Evolutionary conservation across 2,797 vertebrate genomes (phyloP).

Genomic region (Acomys russatus): DNA sequence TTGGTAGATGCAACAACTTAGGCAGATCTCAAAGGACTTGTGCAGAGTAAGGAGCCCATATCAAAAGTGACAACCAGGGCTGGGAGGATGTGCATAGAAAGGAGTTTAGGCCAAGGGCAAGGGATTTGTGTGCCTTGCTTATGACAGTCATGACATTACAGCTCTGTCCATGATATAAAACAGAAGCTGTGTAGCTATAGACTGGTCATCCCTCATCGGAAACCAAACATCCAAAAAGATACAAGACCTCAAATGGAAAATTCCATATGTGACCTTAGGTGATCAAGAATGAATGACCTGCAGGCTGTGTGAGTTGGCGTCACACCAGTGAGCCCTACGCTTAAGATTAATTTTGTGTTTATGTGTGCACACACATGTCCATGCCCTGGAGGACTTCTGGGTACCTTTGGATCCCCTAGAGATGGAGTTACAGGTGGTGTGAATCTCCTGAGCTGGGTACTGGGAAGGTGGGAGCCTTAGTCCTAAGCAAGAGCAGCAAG

Average conservation of each 20-base stretch:
- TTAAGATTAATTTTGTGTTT: neutral
- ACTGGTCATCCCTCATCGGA: neutral
- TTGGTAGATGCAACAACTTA: neutral
- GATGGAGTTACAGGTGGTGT: neutral
- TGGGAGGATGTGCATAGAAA: neutral
- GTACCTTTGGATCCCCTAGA: neutral
- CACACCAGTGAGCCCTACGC: neutral
- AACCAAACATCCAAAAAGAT: neutral
- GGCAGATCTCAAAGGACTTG: neutral
- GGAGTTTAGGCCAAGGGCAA: neutral
- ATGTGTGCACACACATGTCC: neutral
- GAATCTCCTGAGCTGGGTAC: neutral
- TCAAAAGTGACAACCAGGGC: neutral
- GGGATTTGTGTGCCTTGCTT: neutral
- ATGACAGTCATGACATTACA: too few species aligned
- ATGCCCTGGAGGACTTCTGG: neutral
- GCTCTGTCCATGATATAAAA: neutral
- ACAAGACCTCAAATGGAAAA: neutral
- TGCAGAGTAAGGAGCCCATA: neutral
- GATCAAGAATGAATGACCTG: neutral
- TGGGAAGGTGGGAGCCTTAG: neutral
- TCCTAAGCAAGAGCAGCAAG: neutral
- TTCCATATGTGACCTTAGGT: neutral
- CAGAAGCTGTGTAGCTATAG: neutral
- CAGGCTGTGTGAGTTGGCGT: neutral